Conservation (phyloP, 2,113 vertebrate species). For the Catagonus wagneri region DNA sequence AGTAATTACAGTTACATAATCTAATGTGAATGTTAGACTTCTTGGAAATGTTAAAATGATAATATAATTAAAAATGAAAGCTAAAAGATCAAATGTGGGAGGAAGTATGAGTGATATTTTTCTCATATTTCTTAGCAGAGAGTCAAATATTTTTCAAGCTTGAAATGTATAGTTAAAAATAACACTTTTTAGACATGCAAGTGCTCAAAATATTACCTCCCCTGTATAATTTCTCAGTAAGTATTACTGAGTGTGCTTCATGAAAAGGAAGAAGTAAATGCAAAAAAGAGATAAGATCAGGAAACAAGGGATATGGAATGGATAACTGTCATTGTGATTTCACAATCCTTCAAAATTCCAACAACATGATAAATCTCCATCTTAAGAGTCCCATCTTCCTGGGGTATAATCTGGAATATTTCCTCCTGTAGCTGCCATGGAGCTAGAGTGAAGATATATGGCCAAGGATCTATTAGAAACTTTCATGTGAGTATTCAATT, state of each 20-base stretch:
- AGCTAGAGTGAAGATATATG: not conserved
- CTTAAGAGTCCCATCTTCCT: not conserved
- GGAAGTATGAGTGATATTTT: slow-evolving; percentile 64
- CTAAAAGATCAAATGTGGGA: slow-evolving; percentile 66
- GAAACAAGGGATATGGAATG: not conserved
- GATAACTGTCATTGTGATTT: not conserved
- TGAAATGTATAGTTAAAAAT: slow-evolving; percentile 66
- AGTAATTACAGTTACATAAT: slow-evolving; percentile 17
- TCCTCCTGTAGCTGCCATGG: not conserved
- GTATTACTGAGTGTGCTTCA: not conserved
- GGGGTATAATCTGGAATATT: not conserved
- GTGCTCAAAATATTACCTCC: slow-evolving; percentile 19
- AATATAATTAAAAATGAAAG: slow-evolving; percentile 62
- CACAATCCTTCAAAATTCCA: not conserved
- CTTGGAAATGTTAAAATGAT: slow-evolving; percentile 56
- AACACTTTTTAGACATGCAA: slow-evolving; percentile 24
- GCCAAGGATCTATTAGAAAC: not conserved
- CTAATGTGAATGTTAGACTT: slow-evolving; percentile 40
- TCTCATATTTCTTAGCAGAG: slow-evolving; percentile 50
- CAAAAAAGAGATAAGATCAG: not conserved
- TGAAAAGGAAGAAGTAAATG: not conserved
- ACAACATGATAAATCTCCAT: not conserved
- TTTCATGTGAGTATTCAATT: not conserved
- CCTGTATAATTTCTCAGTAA: not conserved
- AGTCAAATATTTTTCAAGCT: slow-evolving; percentile 74